phyloP scores from a whole-genome alignment of 2,888 invertebrate genomes.

The Tenthredo mesomela region DNA sequence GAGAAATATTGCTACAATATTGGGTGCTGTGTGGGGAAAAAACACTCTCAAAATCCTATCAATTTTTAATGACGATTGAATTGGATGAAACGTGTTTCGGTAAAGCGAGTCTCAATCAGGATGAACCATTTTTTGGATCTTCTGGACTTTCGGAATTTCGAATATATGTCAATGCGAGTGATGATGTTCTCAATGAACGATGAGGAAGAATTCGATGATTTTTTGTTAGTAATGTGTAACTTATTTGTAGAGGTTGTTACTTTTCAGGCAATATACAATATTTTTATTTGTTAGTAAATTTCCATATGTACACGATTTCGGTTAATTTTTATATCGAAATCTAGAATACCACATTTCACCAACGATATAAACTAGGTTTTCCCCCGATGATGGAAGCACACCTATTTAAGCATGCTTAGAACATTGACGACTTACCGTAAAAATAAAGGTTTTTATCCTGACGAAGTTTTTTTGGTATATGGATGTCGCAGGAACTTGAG shows the following conservation, averaged over 20 bases:
- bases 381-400: background rate
- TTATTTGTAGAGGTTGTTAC: background rate
- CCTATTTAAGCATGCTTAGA: conserved; percentile 49
- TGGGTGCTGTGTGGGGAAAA: too few relatives aligned
- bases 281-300: background rate
- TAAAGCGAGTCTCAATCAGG: too few relatives aligned
- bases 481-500: background rate
- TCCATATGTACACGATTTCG: background rate
- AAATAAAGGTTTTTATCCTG: conserved; percentile 49
- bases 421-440: conserved; percentile 41
- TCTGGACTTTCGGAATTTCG: too few relatives aligned
- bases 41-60: too few relatives aligned
- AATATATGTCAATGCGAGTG: too few relatives aligned
- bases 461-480: conserved; percentile 20
- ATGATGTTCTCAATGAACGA: background rate
- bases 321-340: background rate
- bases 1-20: too few relatives aligned
- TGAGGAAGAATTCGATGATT: background rate
- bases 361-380: background rate
- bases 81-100: too few relatives aligned
- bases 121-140: too few relatives aligned
- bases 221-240: background rate
- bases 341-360: background rate
- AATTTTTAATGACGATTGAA: too few relatives aligned
- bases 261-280: background rate